A percentile compares a stretch with the other conserved stretches of the same genome.
phyloP scores from a whole-genome alignment of 1,140 invertebrate species.

The Mizuhopecten yessoensis region DNA sequence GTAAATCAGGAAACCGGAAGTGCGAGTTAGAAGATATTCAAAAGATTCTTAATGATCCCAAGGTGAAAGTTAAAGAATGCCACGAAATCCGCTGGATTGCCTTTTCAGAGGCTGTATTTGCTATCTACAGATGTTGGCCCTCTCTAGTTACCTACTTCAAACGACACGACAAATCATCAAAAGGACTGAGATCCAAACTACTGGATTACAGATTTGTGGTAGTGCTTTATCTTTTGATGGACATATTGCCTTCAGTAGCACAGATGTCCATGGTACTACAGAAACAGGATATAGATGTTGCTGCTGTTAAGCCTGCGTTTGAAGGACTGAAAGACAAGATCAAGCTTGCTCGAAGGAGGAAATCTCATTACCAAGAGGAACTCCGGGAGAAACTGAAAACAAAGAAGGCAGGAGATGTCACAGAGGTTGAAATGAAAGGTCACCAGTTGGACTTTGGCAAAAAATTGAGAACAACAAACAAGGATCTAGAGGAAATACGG shows the following conservation, averaged over 20 bases:
- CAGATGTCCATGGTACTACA: conserved; percentile 8
- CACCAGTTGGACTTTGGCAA: too few species aligned
- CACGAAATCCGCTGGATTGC: background rate
- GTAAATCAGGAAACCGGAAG: too few species aligned
- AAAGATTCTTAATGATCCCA: background rate
- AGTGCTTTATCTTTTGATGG: background rate
- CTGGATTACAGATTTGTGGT: background rate
- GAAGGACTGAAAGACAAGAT: background rate
- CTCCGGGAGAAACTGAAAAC: background rate
- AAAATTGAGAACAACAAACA: too few species aligned
- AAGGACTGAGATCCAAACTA: background rate
- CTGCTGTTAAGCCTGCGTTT: conserved; percentile 10
- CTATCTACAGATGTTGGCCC: background rate
- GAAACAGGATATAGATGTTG: conserved; percentile 20
- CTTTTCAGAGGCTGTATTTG: background rate
- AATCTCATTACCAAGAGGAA: background rate
- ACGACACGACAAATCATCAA: background rate
- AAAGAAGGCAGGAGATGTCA: background rate
- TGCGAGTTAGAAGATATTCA: background rate
- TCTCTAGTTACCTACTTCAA: conserved; percentile 3
- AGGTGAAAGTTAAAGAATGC: conserved; percentile 32
- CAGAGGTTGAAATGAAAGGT: too few species aligned
- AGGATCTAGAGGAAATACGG: too few species aligned
- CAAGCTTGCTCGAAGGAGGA: background rate
- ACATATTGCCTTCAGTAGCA: conserved; percentile 35